A percentile compares a stretch with the other conserved stretches of the same genome.
These are phyloP conservation scores for Sandelia bainsii DNA, from an alignment of 2,797 vertebrate genomes.

Conservation along the genomic window DNA sequence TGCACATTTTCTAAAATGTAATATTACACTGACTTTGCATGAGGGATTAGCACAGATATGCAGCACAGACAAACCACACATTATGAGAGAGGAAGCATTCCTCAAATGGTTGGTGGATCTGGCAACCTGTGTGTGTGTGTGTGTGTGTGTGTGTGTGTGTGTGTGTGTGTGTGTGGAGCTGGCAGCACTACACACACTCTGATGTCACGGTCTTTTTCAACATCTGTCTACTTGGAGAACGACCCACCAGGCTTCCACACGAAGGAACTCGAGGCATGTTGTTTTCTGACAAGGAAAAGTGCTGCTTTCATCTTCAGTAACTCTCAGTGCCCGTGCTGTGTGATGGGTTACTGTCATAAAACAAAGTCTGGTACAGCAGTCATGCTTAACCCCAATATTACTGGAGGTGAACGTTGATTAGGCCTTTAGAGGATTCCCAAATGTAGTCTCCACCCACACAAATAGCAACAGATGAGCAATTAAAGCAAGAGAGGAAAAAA, in stretches of 20 bases:
- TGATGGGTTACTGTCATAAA: not conserved
- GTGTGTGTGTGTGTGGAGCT: slow-evolving; percentile 33
- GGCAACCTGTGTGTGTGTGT: slow-evolving; percentile 45
- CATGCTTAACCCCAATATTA: not conserved
- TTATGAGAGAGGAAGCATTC: slow-evolving; percentile 73
- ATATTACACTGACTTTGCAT: slow-evolving; percentile 35
- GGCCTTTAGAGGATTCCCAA: not conserved
- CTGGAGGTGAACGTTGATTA: no score
- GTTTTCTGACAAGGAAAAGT: slow-evolving; percentile 4
- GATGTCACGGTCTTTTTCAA: slow-evolving; percentile 63
- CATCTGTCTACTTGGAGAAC: slow-evolving; percentile 67
- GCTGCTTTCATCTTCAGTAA: slow-evolving; percentile 14
- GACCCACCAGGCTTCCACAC: slow-evolving; percentile 29
- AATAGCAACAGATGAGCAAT: not conserved
- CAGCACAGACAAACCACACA: slow-evolving; percentile 59
- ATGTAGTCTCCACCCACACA: not conserved
- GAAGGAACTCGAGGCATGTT: not conserved
- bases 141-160: slow-evolving; percentile 29
- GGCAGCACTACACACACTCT: slow-evolving; percentile 66
- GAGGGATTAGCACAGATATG: slow-evolving; percentile 37
- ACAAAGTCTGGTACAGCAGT: not conserved
- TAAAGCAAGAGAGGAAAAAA: not conserved
- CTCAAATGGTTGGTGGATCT: slow-evolving; percentile 62
- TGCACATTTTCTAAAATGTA: slow-evolving; percentile 42
- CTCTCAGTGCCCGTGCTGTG: slow-evolving; percentile 1